Evolutionary conservation across 2,113 vertebrate genomes (phyloP).

Genomic region (Trematocara nigrifrons): DNA sequence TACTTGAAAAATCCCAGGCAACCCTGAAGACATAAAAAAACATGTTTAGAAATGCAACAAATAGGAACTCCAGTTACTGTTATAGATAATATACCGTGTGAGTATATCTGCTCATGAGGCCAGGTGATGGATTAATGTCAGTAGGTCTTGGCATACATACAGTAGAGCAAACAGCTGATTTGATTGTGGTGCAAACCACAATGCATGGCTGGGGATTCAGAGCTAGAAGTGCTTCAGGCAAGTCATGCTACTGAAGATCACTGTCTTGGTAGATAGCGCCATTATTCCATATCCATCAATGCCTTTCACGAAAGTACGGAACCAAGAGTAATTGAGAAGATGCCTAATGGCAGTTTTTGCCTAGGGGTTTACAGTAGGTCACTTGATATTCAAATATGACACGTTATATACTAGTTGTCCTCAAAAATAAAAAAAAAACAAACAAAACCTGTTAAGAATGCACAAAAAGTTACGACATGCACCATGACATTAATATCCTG

Average conservation of each 20-base stretch:
- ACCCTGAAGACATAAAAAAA: background rate
- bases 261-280: constrained; percentile 37
- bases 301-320: constrained; percentile 8
- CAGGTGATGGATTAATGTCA: background rate
- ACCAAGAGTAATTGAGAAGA: constrained; percentile 35
- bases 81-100: background rate
- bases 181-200: background rate
- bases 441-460: background rate
- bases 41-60: constrained; percentile 1
- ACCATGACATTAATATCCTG: background rate
- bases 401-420: background rate
- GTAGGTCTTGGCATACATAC: background rate
- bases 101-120: background rate
- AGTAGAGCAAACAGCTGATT: constrained; percentile 8
- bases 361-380: constrained; percentile 5
- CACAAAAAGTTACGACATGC: background rate
- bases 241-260: constrained; percentile 2
- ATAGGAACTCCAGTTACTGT: background rate
- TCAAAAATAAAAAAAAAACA: background rate
- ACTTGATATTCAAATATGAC: background rate
- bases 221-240: constrained; percentile 35
- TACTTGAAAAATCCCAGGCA: background rate
- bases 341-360: constrained; percentile 34
- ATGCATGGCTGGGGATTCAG: background rate
- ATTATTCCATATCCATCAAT: constrained; percentile 49